These are phyloP conservation scores for Drosophila kanapiae DNA, from an alignment of 1,140 invertebrate species.

Conservation along the genomic window DNA sequence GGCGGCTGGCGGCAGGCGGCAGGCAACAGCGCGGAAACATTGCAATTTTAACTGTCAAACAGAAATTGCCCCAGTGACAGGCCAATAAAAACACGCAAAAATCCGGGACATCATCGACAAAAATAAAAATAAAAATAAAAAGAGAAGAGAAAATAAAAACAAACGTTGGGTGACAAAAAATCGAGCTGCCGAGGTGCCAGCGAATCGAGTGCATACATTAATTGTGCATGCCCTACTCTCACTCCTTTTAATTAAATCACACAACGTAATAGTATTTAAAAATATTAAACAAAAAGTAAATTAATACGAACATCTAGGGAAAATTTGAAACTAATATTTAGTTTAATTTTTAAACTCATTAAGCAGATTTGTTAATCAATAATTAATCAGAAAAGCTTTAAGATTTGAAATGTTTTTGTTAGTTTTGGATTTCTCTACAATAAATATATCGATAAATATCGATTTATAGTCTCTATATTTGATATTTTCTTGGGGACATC, in stretches of 20 bases:
- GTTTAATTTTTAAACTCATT: no score
- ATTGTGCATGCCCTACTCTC: neutral
- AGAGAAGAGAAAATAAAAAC: neutral
- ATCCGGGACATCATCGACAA: constrained; percentile 11
- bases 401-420: no score
- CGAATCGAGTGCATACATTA: constrained; percentile 7
- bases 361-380: no score
- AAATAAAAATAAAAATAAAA: neutral
- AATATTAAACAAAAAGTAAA: no score
- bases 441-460: no score
- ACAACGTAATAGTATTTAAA: neutral
- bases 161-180: constrained; percentile 3
- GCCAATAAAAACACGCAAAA: constrained; percentile 48
- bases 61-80: constrained; percentile 55
- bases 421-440: no score
- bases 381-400: no score
- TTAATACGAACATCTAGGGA: no score
- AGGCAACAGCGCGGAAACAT: constrained; percentile 39
- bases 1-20: neutral
- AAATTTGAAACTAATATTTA: no score
- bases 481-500: no score
- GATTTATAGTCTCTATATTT: no score
- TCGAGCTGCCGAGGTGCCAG: constrained; percentile 2
- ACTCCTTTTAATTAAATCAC: neutral
- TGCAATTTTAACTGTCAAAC: constrained; percentile 64